Evolutionary conservation across 2,797 vertebrate species (phyloP), one percentile per base, ranked within the genome.

Genomic region (Lagocephalus sceleratus): DNA sequence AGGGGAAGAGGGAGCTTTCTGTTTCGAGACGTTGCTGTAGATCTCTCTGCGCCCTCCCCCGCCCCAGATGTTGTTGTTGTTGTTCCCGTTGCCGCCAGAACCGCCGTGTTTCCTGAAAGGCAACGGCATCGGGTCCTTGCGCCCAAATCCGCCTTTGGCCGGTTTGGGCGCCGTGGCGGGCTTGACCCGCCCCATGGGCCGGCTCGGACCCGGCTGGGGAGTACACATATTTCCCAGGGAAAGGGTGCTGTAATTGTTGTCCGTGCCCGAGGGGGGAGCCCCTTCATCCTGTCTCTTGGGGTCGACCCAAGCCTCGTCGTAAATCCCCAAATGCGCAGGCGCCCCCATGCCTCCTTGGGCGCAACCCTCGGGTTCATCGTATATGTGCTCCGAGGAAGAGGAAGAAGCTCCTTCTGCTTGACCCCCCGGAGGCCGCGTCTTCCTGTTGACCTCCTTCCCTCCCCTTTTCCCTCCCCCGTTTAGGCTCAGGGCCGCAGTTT

Each of bases 331-430:
- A 41, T 14, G 54, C 2, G n/a, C 1, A 0, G 49, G 6, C 8
- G 32, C 0, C 10, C 5, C 14, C 0, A 6, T 11, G 6, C 51
- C 51, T 17, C 59, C 77, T 61, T 76, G 83, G 57, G 85, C 88
- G 3, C 85, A 56, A 0, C 95, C 95, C 54, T 98, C 96, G 0
- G 96, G 97, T 60, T 98, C 96, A 0, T 98, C 95, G 0, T 99
- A 99, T 57, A 99, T 96, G 77, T 97, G 97, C 43, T 95, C 95
- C 17, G 7, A 21, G 14, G 11, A 0, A 66, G 39, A 17, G 75
- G 54, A 46, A 0, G 22, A 42, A 1, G 64, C 52, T 1, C 74
- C 82, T 20, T 81, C 76, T 12, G 66, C 73, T 5, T 73, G 57
- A 42, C 76, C 79, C 38, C 75, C 88, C 1, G 81, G 71, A n/a